A percentile compares a stretch with the other conserved stretches of the same genome.
Evolutionary conservation across 2,888 invertebrate genomes (phyloP).

Genomic region (Thymelicus sylvestris): DNA sequence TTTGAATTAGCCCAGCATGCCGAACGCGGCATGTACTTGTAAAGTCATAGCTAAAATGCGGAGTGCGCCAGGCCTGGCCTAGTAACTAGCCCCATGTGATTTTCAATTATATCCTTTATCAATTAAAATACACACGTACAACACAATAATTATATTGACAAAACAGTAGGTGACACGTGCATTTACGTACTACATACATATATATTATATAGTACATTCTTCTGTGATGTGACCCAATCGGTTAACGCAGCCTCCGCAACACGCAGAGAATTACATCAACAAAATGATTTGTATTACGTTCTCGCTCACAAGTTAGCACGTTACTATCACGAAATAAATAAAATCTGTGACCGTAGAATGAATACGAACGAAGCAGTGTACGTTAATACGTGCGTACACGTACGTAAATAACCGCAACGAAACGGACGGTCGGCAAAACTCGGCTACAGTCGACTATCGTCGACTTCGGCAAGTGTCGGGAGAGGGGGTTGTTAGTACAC

Average conservation of each 20-base stretch:
- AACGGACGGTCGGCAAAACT: slow-evolving; percentile 29
- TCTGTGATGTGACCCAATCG: neutral
- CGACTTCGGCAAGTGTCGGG: slow-evolving; percentile 29
- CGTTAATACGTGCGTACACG: neutral
- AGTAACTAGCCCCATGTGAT: neutral
- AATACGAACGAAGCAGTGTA: neutral
- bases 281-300: neutral
- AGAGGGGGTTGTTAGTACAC: slow-evolving; percentile 10
- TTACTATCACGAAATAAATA: neutral
- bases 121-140: neutral
- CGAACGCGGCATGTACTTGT: no score
- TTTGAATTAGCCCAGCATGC: no score
- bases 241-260: neutral
- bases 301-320: neutral
- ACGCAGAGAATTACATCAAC: neutral
- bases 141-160: neutral
- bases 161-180: neutral
- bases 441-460: slow-evolving; percentile 27
- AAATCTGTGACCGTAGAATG: neutral
- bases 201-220: neutral
- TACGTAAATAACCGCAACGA: slow-evolving; percentile 10
- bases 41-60: no score
- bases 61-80: no score
- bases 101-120: neutral
- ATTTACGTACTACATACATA: neutral